These are phyloP conservation scores for Hybognathus amarus DNA, from an alignment of 2,797 vertebrate species.

Conservation along the genomic window DNA sequence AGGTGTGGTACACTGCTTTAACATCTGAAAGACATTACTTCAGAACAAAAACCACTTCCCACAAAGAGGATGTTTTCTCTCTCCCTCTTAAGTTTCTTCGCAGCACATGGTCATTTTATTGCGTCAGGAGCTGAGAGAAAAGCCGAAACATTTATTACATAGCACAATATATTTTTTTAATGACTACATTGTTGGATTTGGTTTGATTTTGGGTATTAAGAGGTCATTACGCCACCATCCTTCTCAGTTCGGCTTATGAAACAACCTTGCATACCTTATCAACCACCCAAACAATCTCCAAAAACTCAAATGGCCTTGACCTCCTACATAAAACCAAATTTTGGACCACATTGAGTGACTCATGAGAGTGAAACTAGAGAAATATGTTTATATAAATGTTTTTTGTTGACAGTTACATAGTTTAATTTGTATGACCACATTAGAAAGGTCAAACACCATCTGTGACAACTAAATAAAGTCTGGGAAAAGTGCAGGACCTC, in stretches of 20 bases:
- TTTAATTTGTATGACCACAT: conserved; percentile 21
- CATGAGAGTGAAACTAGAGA: conserved; percentile 1
- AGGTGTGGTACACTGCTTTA: conserved; percentile 51
- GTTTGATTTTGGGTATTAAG: conserved; percentile 28
- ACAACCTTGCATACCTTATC: not conserved
- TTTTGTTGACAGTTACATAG: not conserved
- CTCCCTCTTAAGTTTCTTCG: conserved; percentile 44
- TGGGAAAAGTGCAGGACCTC: conserved; percentile 2
- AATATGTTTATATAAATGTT: not conserved
- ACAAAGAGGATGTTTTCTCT: conserved; percentile 56
- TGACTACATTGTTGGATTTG: conserved; percentile 19
- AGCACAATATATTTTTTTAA: conserved; percentile 5
- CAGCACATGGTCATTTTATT: conserved; percentile 45
- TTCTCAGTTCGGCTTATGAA: not conserved
- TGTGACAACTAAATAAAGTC: conserved; percentile 21
- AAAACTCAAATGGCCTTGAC: not conserved
- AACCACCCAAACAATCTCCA: conserved; percentile 2
- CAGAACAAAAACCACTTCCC: conserved; percentile 52
- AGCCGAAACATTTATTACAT: conserved; percentile 23
- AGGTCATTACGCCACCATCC: conserved; percentile 6
- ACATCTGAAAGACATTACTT: conserved; percentile 64
- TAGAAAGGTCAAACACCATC: conserved; percentile 36
- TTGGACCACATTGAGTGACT: conserved; percentile 1
- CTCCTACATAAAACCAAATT: conserved; percentile 26
- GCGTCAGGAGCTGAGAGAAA: conserved; percentile 30